Evolutionary conservation across 1,140 invertebrate species (phyloP).

Genomic region (Papilio helenus): DNA sequence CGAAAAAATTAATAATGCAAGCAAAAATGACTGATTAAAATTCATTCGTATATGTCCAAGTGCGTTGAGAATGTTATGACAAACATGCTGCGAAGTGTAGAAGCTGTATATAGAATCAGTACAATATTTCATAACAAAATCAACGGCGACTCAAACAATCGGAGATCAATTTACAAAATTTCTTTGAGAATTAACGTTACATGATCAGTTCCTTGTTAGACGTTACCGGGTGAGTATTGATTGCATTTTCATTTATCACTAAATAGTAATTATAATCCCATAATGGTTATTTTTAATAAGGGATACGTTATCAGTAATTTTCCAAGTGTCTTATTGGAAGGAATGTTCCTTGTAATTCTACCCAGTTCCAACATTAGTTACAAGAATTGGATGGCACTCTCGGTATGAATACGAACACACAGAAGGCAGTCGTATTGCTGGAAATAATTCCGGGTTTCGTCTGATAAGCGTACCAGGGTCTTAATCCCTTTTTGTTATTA

Average conservation of each 20-base stretch:
- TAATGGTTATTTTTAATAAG: background rate
- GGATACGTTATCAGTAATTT: no score
- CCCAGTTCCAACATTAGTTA: no score
- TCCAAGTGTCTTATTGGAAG: no score
- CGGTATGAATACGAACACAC: no score
- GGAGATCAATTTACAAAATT: conserved; percentile 22
- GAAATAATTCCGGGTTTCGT: no score
- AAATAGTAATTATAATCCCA: background rate
- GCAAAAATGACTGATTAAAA: background rate
- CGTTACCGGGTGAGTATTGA: conserved; percentile 18
- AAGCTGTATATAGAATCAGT: conserved; percentile 9
- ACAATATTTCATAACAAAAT: conserved; percentile 22
- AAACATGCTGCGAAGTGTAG: background rate
- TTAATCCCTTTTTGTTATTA: no score
- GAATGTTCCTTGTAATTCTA: no score
- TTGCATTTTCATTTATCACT: background rate
- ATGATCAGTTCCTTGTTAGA: conserved; percentile 7
- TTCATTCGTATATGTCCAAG: background rate
- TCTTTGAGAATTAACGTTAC: background rate
- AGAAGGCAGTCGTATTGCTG: no score
- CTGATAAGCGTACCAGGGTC: no score
- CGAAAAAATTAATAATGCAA: background rate
- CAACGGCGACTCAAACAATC: background rate
- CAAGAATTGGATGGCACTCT: no score
- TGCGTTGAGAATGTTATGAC: background rate